Evolutionary conservation across 2,797 vertebrate species (phyloP), one percentile per base, ranked within the genome.

Genomic region (Chaetodon trifasciatus): DNA sequence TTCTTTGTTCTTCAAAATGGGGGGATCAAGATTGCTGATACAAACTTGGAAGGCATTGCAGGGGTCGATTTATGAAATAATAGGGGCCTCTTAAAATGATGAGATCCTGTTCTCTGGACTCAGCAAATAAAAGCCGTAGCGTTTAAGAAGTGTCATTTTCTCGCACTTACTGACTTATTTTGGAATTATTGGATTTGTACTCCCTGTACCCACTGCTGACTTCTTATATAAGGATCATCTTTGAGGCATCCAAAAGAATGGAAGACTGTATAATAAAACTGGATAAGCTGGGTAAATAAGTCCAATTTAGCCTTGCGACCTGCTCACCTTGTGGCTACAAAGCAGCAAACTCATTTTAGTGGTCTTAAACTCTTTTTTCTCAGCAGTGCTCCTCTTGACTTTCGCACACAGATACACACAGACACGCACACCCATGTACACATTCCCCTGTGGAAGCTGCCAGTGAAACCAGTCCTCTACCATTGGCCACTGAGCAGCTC

Each of bases 31-130:
- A 82, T 74, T 75, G 70, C 81, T 88, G 83, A 88, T 88, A 80
- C 82, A 82, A 87, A 88, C 78, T 74, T 88, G 85, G 85, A 90
- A 72, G 37, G 47, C 37, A 67, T 70, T 39, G n/a, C 60, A 37
- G 47, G 63, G 61, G 57, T 73, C 84, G 81, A 90, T 91, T 89
- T 88, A 81, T 87, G 79, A 85, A 90, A 90, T 91, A 84, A 88
- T 81, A 76, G 56, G 50, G 82, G 78, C 73, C 79, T 91, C 76
- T 86, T 74, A 83, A 90, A 90, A 87, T 67, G 63, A 85, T 70
- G 83, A 89, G 76, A 86, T 88, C 71, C 68, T 85, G 81, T 92
- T 92, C 84, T 79, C 73, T 71, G 68, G 76, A 81, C 70, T 93
- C 81, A 84, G 86, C 83, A 83, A 79, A 89, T 83, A 82, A 85